These are phyloP conservation scores for Atherix ibis DNA, from an alignment of 2,888 invertebrate species.

Conservation along the genomic window DNA sequence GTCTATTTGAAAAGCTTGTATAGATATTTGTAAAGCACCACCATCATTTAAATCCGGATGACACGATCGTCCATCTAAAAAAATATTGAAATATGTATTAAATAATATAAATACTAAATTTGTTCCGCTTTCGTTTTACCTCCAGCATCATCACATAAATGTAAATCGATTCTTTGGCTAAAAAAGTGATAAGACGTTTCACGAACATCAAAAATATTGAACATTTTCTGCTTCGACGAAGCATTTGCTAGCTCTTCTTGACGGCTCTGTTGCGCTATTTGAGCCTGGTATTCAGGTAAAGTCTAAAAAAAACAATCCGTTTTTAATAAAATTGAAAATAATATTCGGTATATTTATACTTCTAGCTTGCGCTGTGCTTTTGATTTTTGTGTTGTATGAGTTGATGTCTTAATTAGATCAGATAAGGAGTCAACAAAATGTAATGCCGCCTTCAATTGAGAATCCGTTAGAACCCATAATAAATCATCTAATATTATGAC, in stretches of 20 bases:
- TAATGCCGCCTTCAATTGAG: conserved; percentile 84
- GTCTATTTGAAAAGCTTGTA: conserved; percentile 78
- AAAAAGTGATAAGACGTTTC: conserved; percentile 96
- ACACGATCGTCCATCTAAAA: conserved; percentile 61
- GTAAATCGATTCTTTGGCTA: conserved; percentile 84
- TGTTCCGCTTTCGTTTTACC: conserved; percentile 36
- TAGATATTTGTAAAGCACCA: conserved; percentile 82
- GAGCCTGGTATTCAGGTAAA: conserved; percentile 58
- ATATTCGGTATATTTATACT: conserved; percentile 27
- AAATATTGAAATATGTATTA: conserved; percentile 7
- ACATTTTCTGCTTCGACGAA: conserved; percentile 42
- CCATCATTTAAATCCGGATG: conserved; percentile 75
- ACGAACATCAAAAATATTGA: conserved; percentile 78
- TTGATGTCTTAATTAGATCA: conserved; percentile 64
- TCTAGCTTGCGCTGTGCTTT: conserved; percentile 76
- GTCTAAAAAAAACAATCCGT: conserved; percentile 23
- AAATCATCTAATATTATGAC: conserved; percentile 89
- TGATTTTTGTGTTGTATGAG: conserved; percentile 58
- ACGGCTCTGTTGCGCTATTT: conserved; percentile 42
- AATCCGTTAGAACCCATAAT: conserved; percentile 93
- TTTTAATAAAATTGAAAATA: conserved; percentile 4
- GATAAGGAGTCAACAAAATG: conserved; percentile 76
- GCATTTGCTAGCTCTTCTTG: conserved; percentile 30
- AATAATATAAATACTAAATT: background rate
- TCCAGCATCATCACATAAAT: conserved; percentile 90